Conservation (phyloP, 2,888 invertebrate species). For the Amiota minor region DNA sequence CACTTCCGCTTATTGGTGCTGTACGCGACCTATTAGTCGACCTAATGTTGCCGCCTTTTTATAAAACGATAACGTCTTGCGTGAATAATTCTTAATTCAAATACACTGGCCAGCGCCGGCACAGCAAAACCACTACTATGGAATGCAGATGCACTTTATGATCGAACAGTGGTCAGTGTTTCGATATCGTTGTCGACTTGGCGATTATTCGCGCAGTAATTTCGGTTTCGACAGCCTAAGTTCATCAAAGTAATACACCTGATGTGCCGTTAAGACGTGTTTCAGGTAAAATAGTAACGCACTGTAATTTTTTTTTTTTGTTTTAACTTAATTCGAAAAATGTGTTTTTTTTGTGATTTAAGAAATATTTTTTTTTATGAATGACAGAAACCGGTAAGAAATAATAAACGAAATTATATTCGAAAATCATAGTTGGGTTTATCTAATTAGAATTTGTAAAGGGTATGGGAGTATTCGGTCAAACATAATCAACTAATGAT, state of each 20-base stretch:
- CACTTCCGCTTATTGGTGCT: slow-evolving; percentile 45
- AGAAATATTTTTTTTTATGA: slow-evolving; percentile 37
- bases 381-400: slow-evolving; percentile 39
- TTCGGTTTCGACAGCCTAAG: slow-evolving; percentile 1
- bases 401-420: background rate
- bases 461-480: no score
- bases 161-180: slow-evolving; percentile 13
- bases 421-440: no score
- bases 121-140: no score
- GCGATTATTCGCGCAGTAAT: slow-evolving; percentile 9
- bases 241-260: slow-evolving; percentile 24
- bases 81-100: background rate
- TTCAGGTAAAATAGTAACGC: slow-evolving; percentile 44
- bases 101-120: no score
- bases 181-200: background rate
- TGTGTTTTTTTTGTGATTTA: slow-evolving; percentile 47
- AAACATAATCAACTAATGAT: no score
- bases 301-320: slow-evolving; percentile 60
- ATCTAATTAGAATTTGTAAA: no score
- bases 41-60: slow-evolving; percentile 47
- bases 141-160: no score
- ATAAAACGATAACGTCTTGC: slow-evolving; percentile 34
- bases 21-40: slow-evolving; percentile 51
- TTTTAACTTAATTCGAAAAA: slow-evolving; percentile 54
- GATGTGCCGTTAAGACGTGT: slow-evolving; percentile 17